phyloP scores from a whole-genome alignment of 2,888 invertebrate genomes.

The Lasioglossum villosulum region DNA sequence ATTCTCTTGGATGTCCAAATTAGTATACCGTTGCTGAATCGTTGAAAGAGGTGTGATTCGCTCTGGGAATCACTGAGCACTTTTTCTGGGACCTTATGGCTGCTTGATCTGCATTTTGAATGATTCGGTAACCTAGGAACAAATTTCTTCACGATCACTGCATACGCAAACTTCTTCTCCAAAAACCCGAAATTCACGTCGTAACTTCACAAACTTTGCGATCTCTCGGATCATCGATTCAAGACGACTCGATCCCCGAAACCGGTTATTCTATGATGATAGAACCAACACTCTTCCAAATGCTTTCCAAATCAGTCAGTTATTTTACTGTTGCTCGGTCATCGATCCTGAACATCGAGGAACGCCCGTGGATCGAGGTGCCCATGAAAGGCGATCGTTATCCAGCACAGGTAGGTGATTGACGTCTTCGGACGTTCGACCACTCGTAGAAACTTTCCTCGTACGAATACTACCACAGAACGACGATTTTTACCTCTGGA shows the following conservation, averaged over 20 bases:
- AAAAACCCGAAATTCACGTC: no score
- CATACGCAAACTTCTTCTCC: neutral
- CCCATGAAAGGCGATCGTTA: neutral
- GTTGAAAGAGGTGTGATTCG: neutral
- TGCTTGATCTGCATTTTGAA: neutral
- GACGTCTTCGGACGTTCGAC: neutral
- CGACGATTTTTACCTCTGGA: neutral
- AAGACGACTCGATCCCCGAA: neutral
- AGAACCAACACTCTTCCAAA: neutral
- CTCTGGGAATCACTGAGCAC: neutral
- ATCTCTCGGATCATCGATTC: neutral
- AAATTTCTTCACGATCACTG: neutral
- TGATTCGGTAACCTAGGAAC: neutral
- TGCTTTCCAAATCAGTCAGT: neutral
- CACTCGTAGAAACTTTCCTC: neutral
- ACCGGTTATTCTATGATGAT: neutral
- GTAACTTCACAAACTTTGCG: neutral
- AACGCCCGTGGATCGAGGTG: neutral
- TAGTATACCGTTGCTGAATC: neutral
- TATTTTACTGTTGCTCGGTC: neutral
- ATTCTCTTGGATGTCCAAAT: neutral
- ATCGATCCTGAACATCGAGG: neutral
- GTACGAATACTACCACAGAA: neutral
- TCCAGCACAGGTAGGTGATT: slow-evolving; percentile 5
- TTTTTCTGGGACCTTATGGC: neutral